These are phyloP conservation scores for Meandrina meandrites DNA, from an alignment of 92 coral and sea anemone genomes.

Conservation along the genomic window DNA sequence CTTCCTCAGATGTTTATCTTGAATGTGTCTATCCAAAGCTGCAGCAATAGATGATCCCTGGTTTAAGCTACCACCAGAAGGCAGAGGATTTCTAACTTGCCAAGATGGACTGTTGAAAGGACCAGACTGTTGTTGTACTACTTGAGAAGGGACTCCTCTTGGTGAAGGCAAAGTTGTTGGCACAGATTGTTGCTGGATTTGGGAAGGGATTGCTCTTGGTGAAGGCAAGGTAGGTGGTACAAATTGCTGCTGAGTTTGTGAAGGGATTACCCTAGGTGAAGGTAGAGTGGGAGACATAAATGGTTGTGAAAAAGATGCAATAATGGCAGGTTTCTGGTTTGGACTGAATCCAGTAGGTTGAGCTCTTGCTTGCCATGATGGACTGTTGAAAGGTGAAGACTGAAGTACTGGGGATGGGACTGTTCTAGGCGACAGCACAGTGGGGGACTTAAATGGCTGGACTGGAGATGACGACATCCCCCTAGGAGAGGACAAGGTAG, in stretches of 20 bases:
- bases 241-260: neutral
- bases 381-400: constrained; percentile 6
- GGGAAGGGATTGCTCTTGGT: neutral
- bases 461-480: constrained; percentile 11
- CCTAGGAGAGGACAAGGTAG: neutral
- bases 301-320: neutral
- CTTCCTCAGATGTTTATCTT: neutral
- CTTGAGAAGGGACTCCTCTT: neutral
- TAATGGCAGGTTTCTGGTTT: neutral
- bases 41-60: constrained; percentile 4
- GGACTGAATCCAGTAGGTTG: neutral
- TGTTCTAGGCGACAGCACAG: neutral
- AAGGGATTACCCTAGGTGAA: neutral
- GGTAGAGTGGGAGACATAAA: neutral
- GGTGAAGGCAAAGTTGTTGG: neutral
- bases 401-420: neutral
- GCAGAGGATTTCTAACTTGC: constrained; percentile 8
- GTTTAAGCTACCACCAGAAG: neutral
- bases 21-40: constrained; percentile 15
- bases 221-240: neutral
- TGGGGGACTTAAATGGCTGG: neutral
- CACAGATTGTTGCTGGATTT: neutral
- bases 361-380: neutral
- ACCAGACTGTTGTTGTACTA: neutral
- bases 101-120: neutral